Base-by-base conservation (phyloP, 1,140 invertebrate genomes). In the Zaprionus gabonicus region DNA sequence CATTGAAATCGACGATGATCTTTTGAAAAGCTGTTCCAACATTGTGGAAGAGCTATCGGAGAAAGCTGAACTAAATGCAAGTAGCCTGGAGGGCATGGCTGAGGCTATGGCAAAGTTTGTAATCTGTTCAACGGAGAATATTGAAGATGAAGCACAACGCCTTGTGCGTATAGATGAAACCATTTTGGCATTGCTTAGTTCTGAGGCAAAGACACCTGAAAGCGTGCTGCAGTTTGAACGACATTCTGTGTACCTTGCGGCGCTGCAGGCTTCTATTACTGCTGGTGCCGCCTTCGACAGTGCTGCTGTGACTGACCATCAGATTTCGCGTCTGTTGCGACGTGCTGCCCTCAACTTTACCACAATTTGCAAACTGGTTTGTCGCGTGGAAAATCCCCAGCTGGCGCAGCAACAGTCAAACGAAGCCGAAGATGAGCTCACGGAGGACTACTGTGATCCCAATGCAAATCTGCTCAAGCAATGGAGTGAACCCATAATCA, bases 361-460 rank as follows among this genome's bases (percentile, higher is more conserved):
- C 1, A 87, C 83, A 12, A 67, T 91, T 7, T 73, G 75, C 31
- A 91, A 91, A 63, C 66, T 91, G 28, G 83, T 80, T 15, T 91
- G 83, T 31, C 65, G 67, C 10, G 69, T 71, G 5, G 76, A 69
- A 12, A 81, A 60, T 10, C 62, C 80, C 4, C 53, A 81, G 10
- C 1, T 41, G 2, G 3, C 34, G 12, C 15, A 36, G 2, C 62
- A 78, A 23, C 27, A 46, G 4, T 20, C 74, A 12, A 80, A 71
- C 27, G 81, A 87, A n/a, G 76, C 64, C 6, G 86, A 92, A n/a
- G 82, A 91, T 41, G 92, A 93, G 56, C 64, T 83, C 1, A 91
- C 91, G 6, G 91, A 92, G 49, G 91, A 92, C 51, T 93, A 91
- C 38, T 92, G 84, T 79, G 92, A 93, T 88, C 80, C 83, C 25